Evolutionary conservation across 2,113 vertebrate species (phyloP), one percentile per base, ranked within the genome.

Genomic region (Cynocephalus volans): DNA sequence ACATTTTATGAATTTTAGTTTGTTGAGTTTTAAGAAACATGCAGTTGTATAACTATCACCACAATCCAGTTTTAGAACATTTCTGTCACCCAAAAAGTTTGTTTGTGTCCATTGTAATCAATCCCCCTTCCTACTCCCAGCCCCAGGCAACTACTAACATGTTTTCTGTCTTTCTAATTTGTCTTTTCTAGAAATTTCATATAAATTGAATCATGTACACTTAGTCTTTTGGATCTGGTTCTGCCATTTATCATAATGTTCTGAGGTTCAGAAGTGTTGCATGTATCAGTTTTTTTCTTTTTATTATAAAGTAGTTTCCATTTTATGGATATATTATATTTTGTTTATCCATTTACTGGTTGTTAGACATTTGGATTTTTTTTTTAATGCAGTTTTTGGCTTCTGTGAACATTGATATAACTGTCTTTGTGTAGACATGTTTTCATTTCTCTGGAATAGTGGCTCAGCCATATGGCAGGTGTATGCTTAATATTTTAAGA

Each of bases 181-280:
- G 65, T 28, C 23, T 93, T 96, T 94, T 87, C 33, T 84, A 75
- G 52, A 95, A 87, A 52, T 92, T 79, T 92, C 28, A 23, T 83
- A 21, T 56, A 89, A 60, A 23, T 62, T 26, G 50, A 88, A 76
- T 58, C 19, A 15, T 58, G 41, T 0, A 28, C 26, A 58, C 56
- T 84, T 33, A 65, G 69, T 84, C 69, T 96, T 88, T 81, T 52
- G 17, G 26, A 45, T 91, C 52, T 54, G 69, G 21, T 62, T 52
- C 67, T 93, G 77, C 50, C 8, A 19, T 67, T 92, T 81, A 72
- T 58, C 26, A 5, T 48, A 31, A 10, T 18, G 4, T 89, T 75
- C 80, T 50, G 52, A 62, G 26, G 24, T 79, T 80, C n/a, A 28
- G 31, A 52, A 69, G 8, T 84, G 36, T 88, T 82, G 33, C 31